These are phyloP conservation scores for Clytia hemisphaerica DNA, from an alignment of 30 jellyfish, hydroid and myxozoan genomes.

Conservation along the genomic window DNA sequence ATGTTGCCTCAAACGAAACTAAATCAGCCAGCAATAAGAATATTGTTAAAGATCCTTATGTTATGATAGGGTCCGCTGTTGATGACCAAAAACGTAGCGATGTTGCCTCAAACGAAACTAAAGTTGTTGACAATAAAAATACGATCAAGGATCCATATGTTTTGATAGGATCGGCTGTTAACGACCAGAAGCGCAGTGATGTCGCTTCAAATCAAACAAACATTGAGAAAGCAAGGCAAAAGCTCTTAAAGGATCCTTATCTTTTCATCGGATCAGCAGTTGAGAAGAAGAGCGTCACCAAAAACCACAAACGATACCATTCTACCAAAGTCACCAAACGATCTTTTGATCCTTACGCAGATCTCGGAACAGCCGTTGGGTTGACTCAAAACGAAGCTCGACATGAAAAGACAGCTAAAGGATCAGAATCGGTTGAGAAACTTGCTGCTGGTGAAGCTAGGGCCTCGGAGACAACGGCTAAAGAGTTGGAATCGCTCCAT, in stretches of 20 bases:
- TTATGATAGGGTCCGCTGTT: background rate
- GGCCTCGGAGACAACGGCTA: background rate
- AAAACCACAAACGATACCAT: too few relatives aligned
- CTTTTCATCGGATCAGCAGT: slow-evolving; percentile 53
- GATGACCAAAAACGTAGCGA: too few relatives aligned
- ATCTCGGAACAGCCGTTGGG: slow-evolving; percentile 64
- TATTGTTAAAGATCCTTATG: background rate
- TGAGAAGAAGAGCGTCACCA: slow-evolving; percentile 43
- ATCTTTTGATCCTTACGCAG: slow-evolving; percentile 81
- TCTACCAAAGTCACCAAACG: slow-evolving; percentile 29
- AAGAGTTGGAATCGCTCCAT: background rate
- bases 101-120: too few relatives aligned
- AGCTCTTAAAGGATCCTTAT: too few relatives aligned
- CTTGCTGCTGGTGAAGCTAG: background rate
- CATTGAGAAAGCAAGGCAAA: too few relatives aligned
- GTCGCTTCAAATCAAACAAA: too few relatives aligned
- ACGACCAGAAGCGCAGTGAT: too few relatives aligned
- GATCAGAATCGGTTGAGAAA: background rate
- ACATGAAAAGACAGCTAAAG: background rate
- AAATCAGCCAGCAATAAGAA: background rate
- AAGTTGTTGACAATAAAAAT: too few relatives aligned
- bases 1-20: too few relatives aligned
- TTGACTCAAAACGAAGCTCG: slow-evolving; percentile 51
- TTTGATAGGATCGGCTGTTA: slow-evolving; percentile 39
- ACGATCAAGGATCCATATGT: slow-evolving; percentile 70